Evolutionary conservation across 2,113 vertebrate species (phyloP).

Genomic region (Columbina picui): DNA sequence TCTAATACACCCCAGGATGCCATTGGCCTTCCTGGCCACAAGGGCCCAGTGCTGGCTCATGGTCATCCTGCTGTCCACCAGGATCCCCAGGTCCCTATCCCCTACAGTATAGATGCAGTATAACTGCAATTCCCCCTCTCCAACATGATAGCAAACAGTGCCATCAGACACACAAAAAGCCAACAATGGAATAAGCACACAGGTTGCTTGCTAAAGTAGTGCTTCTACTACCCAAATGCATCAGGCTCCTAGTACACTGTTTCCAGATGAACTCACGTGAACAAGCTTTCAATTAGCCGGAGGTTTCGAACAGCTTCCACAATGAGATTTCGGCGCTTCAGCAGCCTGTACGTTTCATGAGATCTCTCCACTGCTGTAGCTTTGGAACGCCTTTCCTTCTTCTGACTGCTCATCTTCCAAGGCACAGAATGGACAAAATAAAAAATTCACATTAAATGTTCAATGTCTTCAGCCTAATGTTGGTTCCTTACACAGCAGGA

Average conservation of each 20-base stretch:
- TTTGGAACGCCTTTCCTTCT: slow-evolving; percentile 20
- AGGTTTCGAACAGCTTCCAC: slow-evolving; percentile 87
- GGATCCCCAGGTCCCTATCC: no score
- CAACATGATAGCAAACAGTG: accelerated
- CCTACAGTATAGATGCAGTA: no score
- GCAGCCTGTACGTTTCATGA: slow-evolving; percentile 87
- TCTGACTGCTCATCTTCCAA: slow-evolving; percentile 28
- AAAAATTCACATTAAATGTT: not conserved
- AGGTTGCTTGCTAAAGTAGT: not conserved
- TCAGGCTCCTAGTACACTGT: accelerated
- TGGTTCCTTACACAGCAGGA: not conserved
- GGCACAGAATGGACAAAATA: not conserved
- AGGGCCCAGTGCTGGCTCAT: no score
- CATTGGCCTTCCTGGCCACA: no score
- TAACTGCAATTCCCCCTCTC: not conserved
- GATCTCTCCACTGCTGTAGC: slow-evolving; percentile 55
- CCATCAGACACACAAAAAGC: not conserved
- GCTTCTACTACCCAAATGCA: no score
- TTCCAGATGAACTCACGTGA: slow-evolving; percentile 79
- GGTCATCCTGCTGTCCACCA: no score
- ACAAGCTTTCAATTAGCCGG: slow-evolving; percentile 89
- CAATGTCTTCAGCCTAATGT: accelerated
- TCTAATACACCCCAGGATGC: no score
- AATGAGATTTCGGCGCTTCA: slow-evolving; percentile 93
- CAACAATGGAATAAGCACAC: not conserved